Evolutionary conservation across 2,797 vertebrate genomes (phyloP), one percentile per base, ranked within the genome.

Genomic region (Discoglossus pictus): DNA sequence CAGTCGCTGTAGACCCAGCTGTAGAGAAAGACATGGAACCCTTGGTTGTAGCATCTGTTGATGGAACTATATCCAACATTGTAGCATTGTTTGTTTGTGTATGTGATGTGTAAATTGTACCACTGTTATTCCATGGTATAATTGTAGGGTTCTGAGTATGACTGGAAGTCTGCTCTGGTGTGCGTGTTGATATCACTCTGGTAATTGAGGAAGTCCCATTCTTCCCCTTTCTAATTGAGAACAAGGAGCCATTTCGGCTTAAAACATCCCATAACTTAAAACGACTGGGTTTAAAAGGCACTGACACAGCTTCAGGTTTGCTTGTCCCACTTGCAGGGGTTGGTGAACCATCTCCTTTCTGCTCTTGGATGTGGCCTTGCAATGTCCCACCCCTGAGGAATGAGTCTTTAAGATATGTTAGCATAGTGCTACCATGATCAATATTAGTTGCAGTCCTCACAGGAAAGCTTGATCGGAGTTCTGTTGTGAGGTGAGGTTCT

Each of bases 1-100:
- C 87, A 0, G 88, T 93, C 77, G 89, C 93, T 0, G 91, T 92
- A 72, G 91, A 92, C n/a, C 84, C 74, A 27, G 80, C 74, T 11
- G 93, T 92, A 4, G 91, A 90, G 39, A 87, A 18, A 16, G 83
- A 76, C 10, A 83, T 79, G 73, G 80, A 73, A 39, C 86, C 79
- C 52, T 79, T 82, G 0, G 78, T 59, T 39, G 76, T 61, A 8
- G 79, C 70, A 0, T 40, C 76, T 21, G 71, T 27, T 15, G 83
- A 76, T 31, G 80, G 65, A 53, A 71, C 65, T 2, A 65, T 83
- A 76, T 77, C 75, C 2, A 71, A 60, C 15, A 51, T 71, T 43
- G 81, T 76, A 0, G 12, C 18, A 5, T 74, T 69, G 4, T 4
- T 59, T 67, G 73, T 68, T 0, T 2, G 0, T 2, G 66, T 3